Evolutionary conservation across 2,797 vertebrate genomes (phyloP).

Genomic region (Falco rusticolus): DNA sequence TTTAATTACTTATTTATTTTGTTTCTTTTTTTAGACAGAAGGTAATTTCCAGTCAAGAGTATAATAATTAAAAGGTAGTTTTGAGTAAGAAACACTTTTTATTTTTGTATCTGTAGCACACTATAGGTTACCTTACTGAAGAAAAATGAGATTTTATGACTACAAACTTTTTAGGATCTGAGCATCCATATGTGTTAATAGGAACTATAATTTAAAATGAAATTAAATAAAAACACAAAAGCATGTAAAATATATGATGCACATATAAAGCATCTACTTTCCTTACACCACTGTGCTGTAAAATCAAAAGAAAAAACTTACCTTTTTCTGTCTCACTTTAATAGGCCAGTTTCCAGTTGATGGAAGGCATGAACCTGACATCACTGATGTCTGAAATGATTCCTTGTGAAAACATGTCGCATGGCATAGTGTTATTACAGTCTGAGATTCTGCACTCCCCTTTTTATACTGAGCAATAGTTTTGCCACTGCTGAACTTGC

Average conservation of each 20-base stretch:
- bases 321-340: background rate
- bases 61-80: background rate
- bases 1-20: no score
- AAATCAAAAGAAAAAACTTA: background rate
- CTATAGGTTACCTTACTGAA: background rate
- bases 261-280: background rate
- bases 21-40: background rate
- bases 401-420: background rate
- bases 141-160: background rate
- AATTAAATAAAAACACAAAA: background rate
- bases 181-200: background rate
- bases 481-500: background rate
- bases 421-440: background rate
- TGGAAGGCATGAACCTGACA: background rate
- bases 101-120: background rate
- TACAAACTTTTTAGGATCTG: background rate
- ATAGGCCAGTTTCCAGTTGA: background rate
- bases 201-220: background rate
- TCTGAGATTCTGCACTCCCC: background rate
- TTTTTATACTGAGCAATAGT: background rate
- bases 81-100: background rate
- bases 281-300: background rate
- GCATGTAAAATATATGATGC: background rate
- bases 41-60: background rate
- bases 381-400: background rate